Base-by-base conservation (phyloP, 2,113 vertebrate species). In the Oreochromis aureus region DNA sequence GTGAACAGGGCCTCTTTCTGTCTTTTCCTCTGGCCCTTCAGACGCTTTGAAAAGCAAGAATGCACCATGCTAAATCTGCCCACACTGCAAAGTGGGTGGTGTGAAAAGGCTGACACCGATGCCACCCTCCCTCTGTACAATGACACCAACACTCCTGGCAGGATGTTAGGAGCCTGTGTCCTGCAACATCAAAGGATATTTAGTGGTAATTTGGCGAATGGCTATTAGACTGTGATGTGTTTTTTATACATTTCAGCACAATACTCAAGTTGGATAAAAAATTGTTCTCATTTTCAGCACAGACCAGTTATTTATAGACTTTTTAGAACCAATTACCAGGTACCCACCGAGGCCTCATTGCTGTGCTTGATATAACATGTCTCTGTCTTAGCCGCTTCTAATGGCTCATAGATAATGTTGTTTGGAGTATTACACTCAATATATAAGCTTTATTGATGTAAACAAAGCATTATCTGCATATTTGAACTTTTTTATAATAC, bases 31-130 rank as follows among this genome's bases (percentile, higher is more conserved):
- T 79, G 48, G 24, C 46, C 85, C 71, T 85, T 19, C 80, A 84
- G 88, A 80, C 5, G 30, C 81, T 86, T 56, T 92, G 87, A 94
- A 94, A 92, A 78, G 89, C 88, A 93, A 93, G 89, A 95, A 94
- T 92, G 91, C 85, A 84, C 80, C 94, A 84, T 88, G 90, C 48
- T 91, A 89, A 94, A 94, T 95, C 76, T 88, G 82, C 85, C 85
- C 85, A 92, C 89, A 86, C 80, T 83, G n/a, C 81, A 79, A 54
- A 84, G 90, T 84, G 83, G 85, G 82, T 78, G 88, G 84, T 66
- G 66, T 91, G 84, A 92, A 92, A 91, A 71, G 89, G 91, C 44
- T 55, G 85, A 89, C 89, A 89, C 89, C 63, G 87, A 93, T 93
- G 92, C 93, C 94, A 91, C 93, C 90, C 84, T 88, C 85, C 61